phyloP scores from a whole-genome alignment of 2,888 invertebrate genomes.

The Capitulum mitella region DNA sequence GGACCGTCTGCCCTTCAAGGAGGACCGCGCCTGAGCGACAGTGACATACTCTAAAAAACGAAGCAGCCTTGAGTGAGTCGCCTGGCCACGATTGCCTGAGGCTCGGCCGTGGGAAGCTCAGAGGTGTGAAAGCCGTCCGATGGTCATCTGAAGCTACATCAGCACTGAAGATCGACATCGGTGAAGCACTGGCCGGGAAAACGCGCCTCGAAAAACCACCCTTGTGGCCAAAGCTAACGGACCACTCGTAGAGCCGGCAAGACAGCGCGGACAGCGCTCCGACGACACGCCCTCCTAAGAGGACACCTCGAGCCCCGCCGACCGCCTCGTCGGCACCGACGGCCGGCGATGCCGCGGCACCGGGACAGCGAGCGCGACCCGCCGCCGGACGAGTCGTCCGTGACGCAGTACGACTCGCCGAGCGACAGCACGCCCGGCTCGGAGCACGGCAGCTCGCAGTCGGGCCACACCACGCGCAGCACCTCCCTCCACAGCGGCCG shows the following conservation, averaged over 20 bases:
- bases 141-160: too few relatives aligned
- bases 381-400: background rate
- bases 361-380: background rate
- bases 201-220: background rate
- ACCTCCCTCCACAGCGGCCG: background rate
- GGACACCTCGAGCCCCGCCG: background rate
- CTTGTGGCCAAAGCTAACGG: background rate
- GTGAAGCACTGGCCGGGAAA: too few relatives aligned
- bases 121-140: too few relatives aligned
- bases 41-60: background rate
- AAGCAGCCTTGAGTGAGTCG: too few relatives aligned
- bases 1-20: background rate
- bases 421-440: background rate
- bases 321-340: too few relatives aligned
- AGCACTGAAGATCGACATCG: too few relatives aligned
- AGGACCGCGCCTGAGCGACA: background rate
- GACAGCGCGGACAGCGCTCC: too few relatives aligned
- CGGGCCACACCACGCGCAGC: constrained; percentile 12
- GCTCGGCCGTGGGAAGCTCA: too few relatives aligned
- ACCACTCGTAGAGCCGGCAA: too few relatives aligned
- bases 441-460: background rate
- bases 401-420: constrained; percentile 16
- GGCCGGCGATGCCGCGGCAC: background rate
- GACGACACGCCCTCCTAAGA: too few relatives aligned
- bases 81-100: too few relatives aligned